Base-by-base conservation (phyloP, 2,888 invertebrate species). In the Melinaea marsaeus region DNA sequence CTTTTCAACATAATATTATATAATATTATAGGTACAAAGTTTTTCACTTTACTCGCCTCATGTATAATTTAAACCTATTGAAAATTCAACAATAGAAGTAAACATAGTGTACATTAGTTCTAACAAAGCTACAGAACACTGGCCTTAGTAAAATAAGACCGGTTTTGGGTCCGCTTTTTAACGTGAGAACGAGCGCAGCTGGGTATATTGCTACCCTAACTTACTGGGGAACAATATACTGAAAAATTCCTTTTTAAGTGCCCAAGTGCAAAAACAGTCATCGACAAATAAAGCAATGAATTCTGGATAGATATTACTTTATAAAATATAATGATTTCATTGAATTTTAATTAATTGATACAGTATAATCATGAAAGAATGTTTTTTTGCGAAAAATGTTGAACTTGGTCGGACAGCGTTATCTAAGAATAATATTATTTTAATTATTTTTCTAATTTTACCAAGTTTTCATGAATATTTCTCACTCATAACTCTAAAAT, bases 111-210 rank as follows among this genome's bases (percentile, higher is more conserved):
- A 64, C 61, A 74, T 75, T 75, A 75, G 69, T 74, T 76, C 73
- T 67, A 72, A 75, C 73, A 74, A 74, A 74, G 72, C 73, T 65
- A 70, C 69, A 68, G 68, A 71, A 72, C 72, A 73, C 68, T 67
- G 55, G 61, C 69, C 51, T 51, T 32, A 51, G 67, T 61, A 69
- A 73, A 71, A 70, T 71, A 74, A 72, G 70, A 66, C 65, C 60
- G 65, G 65, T 66, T 68, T 69, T 57, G 66, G 68, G 68, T 64
- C 42, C 65, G 68, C 72, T 73, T 75, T 73, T 70, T 71, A 61
- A 65, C 83, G 85, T 87, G 89, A 78, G 89, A 88, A 84, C 72
- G 66, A 70, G 69, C 69, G 75, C 89, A 88, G 76, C 85, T 88
- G 88, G 77, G 79, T 75, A 83, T 84, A 85, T 85, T 85, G 84